A percentile compares a stretch with the other conserved stretches of the same genome.
phyloP scores from a whole-genome alignment of 2,888 invertebrate species.

The Sphaerophoria rueppellii region DNA sequence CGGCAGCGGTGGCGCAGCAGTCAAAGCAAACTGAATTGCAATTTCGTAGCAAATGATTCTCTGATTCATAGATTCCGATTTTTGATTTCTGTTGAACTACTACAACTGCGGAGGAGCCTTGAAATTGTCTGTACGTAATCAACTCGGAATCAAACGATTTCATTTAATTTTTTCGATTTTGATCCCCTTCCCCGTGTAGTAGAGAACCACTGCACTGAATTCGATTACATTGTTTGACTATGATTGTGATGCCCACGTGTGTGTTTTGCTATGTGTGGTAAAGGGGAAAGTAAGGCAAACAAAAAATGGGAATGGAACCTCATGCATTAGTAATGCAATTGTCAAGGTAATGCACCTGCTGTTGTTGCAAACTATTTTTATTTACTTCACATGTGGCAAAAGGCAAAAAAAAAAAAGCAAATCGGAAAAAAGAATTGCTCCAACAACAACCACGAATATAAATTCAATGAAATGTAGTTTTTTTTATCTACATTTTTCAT shows the following conservation, averaged over 20 bases:
- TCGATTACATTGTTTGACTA: slow-evolving; percentile 41
- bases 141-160: slow-evolving; percentile 51
- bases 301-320: neutral
- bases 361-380: slow-evolving; percentile 32
- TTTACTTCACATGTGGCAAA: slow-evolving; percentile 48
- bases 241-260: slow-evolving; percentile 42
- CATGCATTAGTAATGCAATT: slow-evolving; percentile 71
- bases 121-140: slow-evolving; percentile 46
- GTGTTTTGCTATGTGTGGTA: neutral
- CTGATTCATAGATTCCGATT: slow-evolving; percentile 60
- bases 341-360: slow-evolving; percentile 73
- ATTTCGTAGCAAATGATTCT: slow-evolving; percentile 30
- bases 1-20: neutral
- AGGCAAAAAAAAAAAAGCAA: slow-evolving; percentile 6
- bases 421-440: neutral
- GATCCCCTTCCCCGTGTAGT: slow-evolving; percentile 45
- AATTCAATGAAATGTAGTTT: slow-evolving; percentile 63
- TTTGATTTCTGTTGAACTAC: slow-evolving; percentile 48
- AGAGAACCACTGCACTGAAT: slow-evolving; percentile 8
- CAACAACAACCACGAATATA: slow-evolving; percentile 36
- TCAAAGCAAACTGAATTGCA: neutral
- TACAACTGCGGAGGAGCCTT: slow-evolving; percentile 39
- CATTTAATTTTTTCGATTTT: slow-evolving; percentile 39
- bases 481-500: slow-evolving; percentile 62
- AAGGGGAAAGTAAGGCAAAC: neutral